A percentile compares a stretch with the other conserved stretches of the same genome.
Evolutionary conservation across 2,113 vertebrate species (phyloP).

Genomic region (Tapirus terrestris): DNA sequence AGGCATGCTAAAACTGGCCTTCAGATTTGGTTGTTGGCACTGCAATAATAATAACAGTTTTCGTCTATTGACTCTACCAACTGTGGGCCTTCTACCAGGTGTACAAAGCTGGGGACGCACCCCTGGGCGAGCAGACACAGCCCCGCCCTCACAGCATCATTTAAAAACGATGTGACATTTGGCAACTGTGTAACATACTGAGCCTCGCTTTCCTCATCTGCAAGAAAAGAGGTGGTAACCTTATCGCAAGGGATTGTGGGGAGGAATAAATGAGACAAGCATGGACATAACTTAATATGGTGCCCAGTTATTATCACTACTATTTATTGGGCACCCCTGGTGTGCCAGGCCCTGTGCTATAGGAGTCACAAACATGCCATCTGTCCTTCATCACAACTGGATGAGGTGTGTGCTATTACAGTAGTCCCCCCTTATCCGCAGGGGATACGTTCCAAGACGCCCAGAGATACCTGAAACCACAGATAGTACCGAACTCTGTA

Average conservation of each 20-base stretch:
- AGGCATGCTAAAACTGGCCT: not conserved
- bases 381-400: no score
- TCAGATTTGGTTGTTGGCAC: not conserved
- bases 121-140: not conserved
- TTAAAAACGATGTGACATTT: not conserved
- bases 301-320: not conserved
- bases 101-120: no score
- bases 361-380: not conserved
- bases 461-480: no score
- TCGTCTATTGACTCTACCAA: not conserved
- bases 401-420: rapidly evolving
- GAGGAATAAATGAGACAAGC: not conserved
- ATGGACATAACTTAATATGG: not conserved
- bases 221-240: not conserved
- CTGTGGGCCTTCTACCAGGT: not conserved
- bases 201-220: not conserved
- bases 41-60: not conserved
- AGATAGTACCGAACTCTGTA: no score
- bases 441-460: no score
- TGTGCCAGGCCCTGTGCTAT: not conserved
- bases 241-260: not conserved
- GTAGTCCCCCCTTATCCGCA: no score
- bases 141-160: not conserved
- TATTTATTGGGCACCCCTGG: not conserved
- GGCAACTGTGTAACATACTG: not conserved